phyloP scores from a whole-genome alignment of 1,140 invertebrate genomes.

The Dinoponera quadriceps region DNA sequence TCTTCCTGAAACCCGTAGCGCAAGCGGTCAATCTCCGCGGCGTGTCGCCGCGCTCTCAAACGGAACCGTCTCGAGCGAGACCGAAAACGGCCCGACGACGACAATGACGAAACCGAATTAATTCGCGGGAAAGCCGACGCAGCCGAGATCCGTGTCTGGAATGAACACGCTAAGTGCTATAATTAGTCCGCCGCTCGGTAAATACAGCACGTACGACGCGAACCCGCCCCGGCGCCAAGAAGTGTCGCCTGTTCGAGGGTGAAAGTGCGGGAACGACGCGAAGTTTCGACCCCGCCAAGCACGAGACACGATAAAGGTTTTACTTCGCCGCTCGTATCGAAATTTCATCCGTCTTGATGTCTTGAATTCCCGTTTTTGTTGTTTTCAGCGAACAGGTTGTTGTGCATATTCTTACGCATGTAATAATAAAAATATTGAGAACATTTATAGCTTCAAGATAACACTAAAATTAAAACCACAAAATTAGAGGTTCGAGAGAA shows the following conservation, averaged over 20 bases:
- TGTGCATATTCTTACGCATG: no score
- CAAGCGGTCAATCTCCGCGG: neutral
- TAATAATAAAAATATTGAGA: no score
- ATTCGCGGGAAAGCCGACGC: constrained; percentile 12
- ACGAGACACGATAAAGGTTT: constrained; percentile 24
- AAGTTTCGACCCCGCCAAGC: constrained; percentile 34
- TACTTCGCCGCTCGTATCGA: constrained; percentile 31
- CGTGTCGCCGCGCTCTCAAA: neutral
- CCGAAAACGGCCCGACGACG: neutral
- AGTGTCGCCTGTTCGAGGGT: constrained; percentile 51
- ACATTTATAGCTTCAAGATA: no score
- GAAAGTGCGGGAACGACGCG: constrained; percentile 47
- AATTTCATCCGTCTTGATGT: neutral
- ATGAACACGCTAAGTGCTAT: constrained; percentile 16
- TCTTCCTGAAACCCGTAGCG: neutral
- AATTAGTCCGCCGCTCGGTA: constrained; percentile 7
- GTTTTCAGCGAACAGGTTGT: no score
- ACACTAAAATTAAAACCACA: no score
- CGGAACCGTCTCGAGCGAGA: neutral
- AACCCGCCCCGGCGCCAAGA: constrained; percentile 10
- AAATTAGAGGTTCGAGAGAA: no score
- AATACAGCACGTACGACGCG: constrained; percentile 21
- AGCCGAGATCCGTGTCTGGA: neutral
- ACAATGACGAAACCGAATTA: constrained; percentile 19
- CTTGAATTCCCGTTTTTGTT: neutral